phyloP scores from a whole-genome alignment of 2,113 vertebrate genomes.

The Semicossyphus pulcher region DNA sequence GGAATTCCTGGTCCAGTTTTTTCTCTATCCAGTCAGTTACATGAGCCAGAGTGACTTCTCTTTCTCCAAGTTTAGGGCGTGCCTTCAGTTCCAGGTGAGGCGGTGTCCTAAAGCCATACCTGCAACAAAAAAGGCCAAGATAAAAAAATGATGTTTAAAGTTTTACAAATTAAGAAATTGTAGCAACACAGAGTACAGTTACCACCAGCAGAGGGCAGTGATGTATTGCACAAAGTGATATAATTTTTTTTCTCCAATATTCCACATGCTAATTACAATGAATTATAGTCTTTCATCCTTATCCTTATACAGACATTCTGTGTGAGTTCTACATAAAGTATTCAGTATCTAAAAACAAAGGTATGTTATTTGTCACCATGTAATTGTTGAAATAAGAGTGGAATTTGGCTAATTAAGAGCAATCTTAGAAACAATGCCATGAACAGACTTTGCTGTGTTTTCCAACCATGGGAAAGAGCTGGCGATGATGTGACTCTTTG shows the following conservation, averaged over 20 bases:
- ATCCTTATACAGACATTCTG: background rate
- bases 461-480: background rate
- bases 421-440: background rate
- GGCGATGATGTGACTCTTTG: conserved; percentile 9
- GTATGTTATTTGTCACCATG: background rate
- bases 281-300: background rate
- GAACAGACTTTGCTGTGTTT: background rate
- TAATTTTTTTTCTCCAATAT: too few relatives aligned
- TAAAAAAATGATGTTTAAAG: background rate
- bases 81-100: conserved; percentile 96
- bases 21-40: conserved; percentile 99
- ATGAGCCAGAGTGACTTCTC: conserved; percentile 97
- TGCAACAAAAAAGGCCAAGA: conserved; percentile 58
- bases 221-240: background rate
- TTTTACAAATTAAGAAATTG: background rate
- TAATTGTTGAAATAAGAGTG: background rate
- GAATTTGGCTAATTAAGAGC: background rate
- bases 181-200: background rate
- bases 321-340: background rate
- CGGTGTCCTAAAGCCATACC: conserved; percentile 97
- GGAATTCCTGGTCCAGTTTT: conserved; percentile 90
- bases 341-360: background rate
- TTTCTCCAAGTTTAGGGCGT: conserved; percentile 96
- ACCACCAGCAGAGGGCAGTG: conserved; percentile 54
- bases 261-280: background rate